phyloP scores from a whole-genome alignment of 2,113 vertebrate genomes.

The Jaculus jaculus region DNA sequence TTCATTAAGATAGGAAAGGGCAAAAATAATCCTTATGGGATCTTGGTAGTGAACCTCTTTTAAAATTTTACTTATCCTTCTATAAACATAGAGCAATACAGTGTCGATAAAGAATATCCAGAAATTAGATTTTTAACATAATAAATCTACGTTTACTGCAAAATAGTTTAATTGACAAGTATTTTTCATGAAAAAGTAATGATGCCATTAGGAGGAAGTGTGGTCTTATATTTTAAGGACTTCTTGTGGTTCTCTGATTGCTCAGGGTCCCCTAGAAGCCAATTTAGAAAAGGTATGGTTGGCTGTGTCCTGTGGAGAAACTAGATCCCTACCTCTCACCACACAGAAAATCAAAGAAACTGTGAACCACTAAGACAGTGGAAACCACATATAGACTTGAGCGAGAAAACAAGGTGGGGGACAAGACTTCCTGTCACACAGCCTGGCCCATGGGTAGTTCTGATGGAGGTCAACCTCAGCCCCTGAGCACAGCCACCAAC shows the following conservation, averaged over 20 bases:
- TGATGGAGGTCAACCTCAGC: rapidly evolving
- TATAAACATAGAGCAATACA: not conserved
- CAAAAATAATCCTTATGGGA: not conserved
- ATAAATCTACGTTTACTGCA: not conserved
- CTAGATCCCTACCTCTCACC: not conserved
- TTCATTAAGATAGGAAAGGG: not conserved
- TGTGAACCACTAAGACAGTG: not conserved
- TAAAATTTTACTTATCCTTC: not conserved
- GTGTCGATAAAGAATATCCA: not conserved
- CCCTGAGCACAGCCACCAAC: rapidly evolving
- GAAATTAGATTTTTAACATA: not conserved
- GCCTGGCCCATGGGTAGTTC: not conserved
- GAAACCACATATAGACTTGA: not conserved
- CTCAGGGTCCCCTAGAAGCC: rapidly evolving
- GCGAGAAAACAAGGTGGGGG: rapidly evolving
- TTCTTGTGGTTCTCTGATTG: rapidly evolving
- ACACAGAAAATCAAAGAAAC: not conserved
- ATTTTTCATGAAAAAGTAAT: not conserved
- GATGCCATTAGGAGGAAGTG: rapidly evolving
- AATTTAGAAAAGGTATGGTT: rapidly evolving
- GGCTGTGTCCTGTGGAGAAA: not conserved
- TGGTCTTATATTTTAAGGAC: rapidly evolving
- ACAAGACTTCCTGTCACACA: rapidly evolving
- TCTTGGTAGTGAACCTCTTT: not conserved
- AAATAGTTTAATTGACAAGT: not conserved